Conservation (phyloP, 2,888 invertebrate species). For the Ashinkailepas kermadecensis region DNA sequence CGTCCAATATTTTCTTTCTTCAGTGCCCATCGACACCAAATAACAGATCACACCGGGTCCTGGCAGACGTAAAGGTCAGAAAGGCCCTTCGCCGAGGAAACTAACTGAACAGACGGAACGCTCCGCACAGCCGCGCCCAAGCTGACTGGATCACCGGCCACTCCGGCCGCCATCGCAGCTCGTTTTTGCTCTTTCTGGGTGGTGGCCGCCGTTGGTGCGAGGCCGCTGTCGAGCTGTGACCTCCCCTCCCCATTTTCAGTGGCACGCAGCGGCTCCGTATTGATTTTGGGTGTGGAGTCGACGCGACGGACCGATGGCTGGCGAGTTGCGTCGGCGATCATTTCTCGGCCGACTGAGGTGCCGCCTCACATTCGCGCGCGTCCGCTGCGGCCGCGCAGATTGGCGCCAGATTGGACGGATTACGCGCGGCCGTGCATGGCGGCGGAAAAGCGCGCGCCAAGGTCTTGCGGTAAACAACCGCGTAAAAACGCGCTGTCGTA, state of each 20-base stretch:
- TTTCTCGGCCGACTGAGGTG: neutral
- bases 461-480: neutral
- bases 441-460: neutral
- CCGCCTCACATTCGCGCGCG: neutral
- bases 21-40: no score
- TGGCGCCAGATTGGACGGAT: neutral
- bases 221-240: neutral
- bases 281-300: neutral
- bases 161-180: neutral
- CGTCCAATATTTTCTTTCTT: no score
- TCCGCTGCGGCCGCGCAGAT: neutral
- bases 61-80: no score
- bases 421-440: neutral
- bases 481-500: neutral
- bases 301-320: neutral
- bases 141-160: neutral
- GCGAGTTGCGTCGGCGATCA: neutral
- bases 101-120: no score
- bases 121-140: no score
- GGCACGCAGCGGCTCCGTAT: constrained; percentile 10
- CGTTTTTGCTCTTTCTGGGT: neutral
- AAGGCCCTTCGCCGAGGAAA: no score
- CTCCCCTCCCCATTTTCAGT: neutral
- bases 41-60: no score
- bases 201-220: neutral